Conservation (phyloP, 2,888 invertebrate species). For the Phymatocera aterrima region DNA sequence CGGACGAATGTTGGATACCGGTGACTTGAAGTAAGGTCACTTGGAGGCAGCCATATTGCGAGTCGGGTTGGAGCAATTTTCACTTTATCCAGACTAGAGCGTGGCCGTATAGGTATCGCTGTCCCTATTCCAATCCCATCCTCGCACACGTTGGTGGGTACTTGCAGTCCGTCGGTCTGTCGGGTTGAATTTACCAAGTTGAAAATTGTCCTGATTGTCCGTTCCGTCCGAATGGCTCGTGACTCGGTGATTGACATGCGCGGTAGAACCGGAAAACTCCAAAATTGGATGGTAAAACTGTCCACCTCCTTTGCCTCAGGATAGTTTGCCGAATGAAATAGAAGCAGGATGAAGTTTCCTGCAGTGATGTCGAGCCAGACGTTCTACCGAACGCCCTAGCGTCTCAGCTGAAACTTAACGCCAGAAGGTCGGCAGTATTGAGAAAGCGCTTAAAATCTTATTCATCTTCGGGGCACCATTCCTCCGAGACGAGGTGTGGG, state of each 20-base stretch:
- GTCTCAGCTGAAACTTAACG: constrained; percentile 3
- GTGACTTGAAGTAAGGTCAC: constrained; percentile 37
- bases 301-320: constrained; percentile 8
- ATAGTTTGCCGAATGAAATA: background rate
- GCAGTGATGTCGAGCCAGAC: background rate
- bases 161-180: constrained; percentile 34
- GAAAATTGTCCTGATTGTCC: constrained; percentile 61
- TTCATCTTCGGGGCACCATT: constrained; percentile 22
- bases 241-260: constrained; percentile 63
- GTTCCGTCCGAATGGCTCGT: constrained; percentile 61
- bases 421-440: constrained; percentile 26
- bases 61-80: constrained; percentile 32
- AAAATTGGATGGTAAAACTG: constrained; percentile 42
- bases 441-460: constrained; percentile 43
- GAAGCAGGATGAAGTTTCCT: background rate
- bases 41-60: constrained; percentile 28
- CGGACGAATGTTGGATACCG: background rate
- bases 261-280: constrained; percentile 40
- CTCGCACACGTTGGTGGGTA: constrained; percentile 5
- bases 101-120: background rate
- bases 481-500: constrained; percentile 32
- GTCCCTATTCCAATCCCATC: background rate
- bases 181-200: constrained; percentile 58
- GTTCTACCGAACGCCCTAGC: background rate
- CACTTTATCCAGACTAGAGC: constrained; percentile 22